Evolutionary conservation across 2,113 vertebrate species (phyloP).

Genomic region (Carassius carassius): DNA sequence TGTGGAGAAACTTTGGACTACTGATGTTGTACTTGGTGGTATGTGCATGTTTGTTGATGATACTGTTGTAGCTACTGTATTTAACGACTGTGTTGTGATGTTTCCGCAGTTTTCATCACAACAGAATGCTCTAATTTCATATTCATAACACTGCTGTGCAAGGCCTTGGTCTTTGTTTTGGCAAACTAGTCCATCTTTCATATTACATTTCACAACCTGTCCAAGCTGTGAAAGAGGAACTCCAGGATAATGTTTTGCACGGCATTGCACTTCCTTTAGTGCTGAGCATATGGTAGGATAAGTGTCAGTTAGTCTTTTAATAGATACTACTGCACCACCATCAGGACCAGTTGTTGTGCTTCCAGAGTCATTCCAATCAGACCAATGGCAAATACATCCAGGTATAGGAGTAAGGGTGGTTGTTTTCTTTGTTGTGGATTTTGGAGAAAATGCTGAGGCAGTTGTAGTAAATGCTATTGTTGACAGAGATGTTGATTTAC

Average conservation of each 20-base stretch:
- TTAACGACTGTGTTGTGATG: not conserved
- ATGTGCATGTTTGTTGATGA: not conserved
- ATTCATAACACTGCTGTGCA: not conserved
- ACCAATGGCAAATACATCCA: conserved; percentile 33
- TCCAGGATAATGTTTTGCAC: conserved; percentile 43
- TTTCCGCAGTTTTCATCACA: conserved; percentile 12
- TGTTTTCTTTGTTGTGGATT: not conserved
- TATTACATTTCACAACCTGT: conserved; percentile 51
- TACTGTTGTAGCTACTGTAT: not conserved
- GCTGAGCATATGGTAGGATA: not conserved
- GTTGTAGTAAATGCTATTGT: not conserved
- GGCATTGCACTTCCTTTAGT: conserved; percentile 46
- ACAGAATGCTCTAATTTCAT: conserved; percentile 15
- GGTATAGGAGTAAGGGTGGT: not conserved
- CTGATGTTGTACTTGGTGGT: not conserved
- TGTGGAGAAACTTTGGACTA: not conserved
- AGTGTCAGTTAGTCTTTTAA: conserved; percentile 23
- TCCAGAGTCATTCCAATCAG: conserved; percentile 41
- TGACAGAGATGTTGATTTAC: conserved; percentile 31
- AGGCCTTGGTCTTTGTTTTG: conserved; percentile 49
- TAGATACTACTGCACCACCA: conserved; percentile 48
- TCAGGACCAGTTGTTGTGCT: conserved; percentile 34
- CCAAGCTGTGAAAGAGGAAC: conserved; percentile 39
- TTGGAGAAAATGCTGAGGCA: not conserved
- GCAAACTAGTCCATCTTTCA: conserved; percentile 59